Evolutionary conservation across 2,113 vertebrate species (phyloP), one percentile per base, ranked within the genome.

Genomic region (Arizona elegans): DNA sequence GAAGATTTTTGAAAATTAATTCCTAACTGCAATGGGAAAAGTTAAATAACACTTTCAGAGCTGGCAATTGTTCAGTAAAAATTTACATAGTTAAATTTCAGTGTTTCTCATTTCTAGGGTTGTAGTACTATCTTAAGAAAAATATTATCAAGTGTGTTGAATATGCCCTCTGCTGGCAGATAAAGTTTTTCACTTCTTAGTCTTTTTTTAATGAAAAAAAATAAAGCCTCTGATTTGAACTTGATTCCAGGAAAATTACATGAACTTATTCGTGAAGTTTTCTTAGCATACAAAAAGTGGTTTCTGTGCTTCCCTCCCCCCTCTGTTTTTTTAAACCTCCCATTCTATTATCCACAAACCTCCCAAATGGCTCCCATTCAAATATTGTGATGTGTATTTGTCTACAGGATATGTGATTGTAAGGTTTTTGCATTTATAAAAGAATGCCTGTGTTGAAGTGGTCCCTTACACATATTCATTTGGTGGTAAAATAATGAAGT

Each of bases 121-220:
- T 52, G 62, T 38, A 59, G 94, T 91, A 85, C 91, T 95, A 1
- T 17, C 81, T 58, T 33, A 88, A 92, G 47, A 52, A 91, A 29
- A 55, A 87, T 70, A 23, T 91, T 55, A 94, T 95, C 53, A 93
- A 5, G 91, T 92, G 97, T 97, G 97, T 93, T 94, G 90, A 95
- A 97, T 97, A 96, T 97, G 98, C 97, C 98, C 97, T 98, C 98
- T 98, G 96, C 97, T 98, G 98, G 98, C 95, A 96, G 97, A 93
- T 87, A 92, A 38, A 96, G 94, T 95, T 96, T 96, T 95, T 91
- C 93, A 93, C 91, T 53, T 81, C 11, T 95, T 33, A 24, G 47
- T 81, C 17, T 21, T 81, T 81, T 43, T 81, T 81, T 21, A 33
- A 43, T 21, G 17, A 19, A 81, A 81, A 47, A 24, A 81, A 81